These are phyloP conservation scores for Cairina moschata DNA, from an alignment of 2,113 vertebrate species.

Conservation along the genomic window DNA sequence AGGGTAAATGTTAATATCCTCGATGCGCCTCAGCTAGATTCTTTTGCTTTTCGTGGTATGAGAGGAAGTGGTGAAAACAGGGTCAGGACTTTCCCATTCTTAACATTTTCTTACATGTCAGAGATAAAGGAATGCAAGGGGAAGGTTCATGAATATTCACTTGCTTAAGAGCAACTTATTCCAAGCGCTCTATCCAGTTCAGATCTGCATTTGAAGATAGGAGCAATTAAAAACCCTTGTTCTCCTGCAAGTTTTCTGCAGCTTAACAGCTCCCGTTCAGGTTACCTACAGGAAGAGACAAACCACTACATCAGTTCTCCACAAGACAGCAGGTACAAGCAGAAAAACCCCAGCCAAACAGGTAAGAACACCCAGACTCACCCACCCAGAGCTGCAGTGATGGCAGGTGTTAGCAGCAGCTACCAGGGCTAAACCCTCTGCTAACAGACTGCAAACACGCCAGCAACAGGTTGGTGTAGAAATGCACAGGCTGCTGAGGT, in stretches of 20 bases:
- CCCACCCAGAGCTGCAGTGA: background rate
- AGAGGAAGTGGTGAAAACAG: slow-evolving; percentile 5
- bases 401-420: background rate
- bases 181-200: background rate
- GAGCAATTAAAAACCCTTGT: background rate
- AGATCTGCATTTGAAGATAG: background rate
- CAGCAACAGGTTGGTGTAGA: background rate
- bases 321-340: background rate
- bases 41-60: background rate
- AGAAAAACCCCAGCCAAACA: background rate
- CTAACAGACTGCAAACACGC: background rate
- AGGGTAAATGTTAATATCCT: background rate
- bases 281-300: background rate
- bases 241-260: background rate
- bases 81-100: slow-evolving; percentile 6
- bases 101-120: background rate
- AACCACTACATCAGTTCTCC: background rate
- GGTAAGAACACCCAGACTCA: background rate
- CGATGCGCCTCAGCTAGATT: background rate
- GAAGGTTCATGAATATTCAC: background rate
- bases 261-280: background rate
- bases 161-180: background rate
- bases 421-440: background rate
- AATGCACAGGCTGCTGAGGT: background rate
- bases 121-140: background rate